Percentiles rank a stretch among this genome's conserved stretches.
phyloP scores from a whole-genome alignment of 2,113 vertebrate genomes.

The Eubucco bourcierii region DNA sequence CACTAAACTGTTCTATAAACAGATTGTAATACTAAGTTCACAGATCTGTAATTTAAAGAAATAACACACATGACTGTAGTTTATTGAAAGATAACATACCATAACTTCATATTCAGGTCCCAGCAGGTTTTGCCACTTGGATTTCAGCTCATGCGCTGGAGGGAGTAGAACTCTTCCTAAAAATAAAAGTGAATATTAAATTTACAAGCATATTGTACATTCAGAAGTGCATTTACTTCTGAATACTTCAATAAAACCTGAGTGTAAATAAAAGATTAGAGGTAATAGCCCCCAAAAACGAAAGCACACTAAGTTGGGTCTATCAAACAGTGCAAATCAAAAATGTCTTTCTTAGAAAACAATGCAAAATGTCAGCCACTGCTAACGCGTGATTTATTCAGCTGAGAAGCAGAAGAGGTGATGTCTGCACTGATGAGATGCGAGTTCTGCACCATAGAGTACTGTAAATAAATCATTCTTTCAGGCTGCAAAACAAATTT shows the following conservation, averaged over 20 bases:
- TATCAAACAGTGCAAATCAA: slow-evolving; percentile 38
- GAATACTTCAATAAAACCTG: slow-evolving; percentile 42
- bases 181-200: slow-evolving; percentile 45
- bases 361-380: slow-evolving; percentile 24
- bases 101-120: slow-evolving; percentile 90
- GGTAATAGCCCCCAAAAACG: slow-evolving; percentile 27
- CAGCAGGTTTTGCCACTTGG: slow-evolving; percentile 89
- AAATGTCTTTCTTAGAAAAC: slow-evolving; percentile 43
- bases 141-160: slow-evolving; percentile 78
- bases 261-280: slow-evolving; percentile 53
- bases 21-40: not conserved
- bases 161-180: slow-evolving; percentile 57
- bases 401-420: slow-evolving; percentile 43
- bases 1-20: not conserved
- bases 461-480: slow-evolving; percentile 60
- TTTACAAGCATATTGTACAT: slow-evolving; percentile 28
- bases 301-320: slow-evolving; percentile 40
- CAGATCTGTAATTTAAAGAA: slow-evolving; percentile 45
- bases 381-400: slow-evolving; percentile 40
- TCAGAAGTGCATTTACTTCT: slow-evolving; percentile 34
- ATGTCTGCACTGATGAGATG: slow-evolving; percentile 46
- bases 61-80: slow-evolving; percentile 23
- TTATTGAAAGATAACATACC: slow-evolving; percentile 78
- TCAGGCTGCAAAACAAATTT: slow-evolving; percentile 45
- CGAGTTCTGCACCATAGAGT: not conserved